Evolutionary conservation across 2,113 vertebrate genomes (phyloP).

Genomic region (Trematomus loennbergii): DNA sequence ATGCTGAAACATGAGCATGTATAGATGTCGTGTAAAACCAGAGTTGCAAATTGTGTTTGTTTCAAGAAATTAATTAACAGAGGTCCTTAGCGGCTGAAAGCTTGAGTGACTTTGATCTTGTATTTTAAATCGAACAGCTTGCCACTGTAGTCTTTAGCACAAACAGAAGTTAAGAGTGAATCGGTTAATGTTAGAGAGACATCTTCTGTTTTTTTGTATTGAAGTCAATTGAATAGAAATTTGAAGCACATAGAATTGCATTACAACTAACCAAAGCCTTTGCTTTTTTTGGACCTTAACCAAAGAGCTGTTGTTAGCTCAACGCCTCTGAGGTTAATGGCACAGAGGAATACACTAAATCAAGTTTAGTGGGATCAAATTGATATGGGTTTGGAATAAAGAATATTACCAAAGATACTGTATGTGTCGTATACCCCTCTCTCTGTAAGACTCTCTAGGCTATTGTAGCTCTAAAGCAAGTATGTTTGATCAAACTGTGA

Average conservation of each 20-base stretch:
- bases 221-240: too few species aligned
- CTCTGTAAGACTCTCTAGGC: conserved; percentile 6
- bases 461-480: conserved; percentile 14
- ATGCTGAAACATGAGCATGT: conserved; percentile 31
- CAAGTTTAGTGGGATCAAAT: too few species aligned
- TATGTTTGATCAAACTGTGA: conserved; percentile 26
- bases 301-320: neutral
- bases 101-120: neutral
- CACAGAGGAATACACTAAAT: neutral
- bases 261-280: neutral
- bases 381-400: too few species aligned
- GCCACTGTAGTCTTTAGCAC: neutral
- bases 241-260: too few species aligned
- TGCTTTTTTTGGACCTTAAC: neutral
- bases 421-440: conserved; percentile 2
- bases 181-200: neutral
- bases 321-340: neutral
- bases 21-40: conserved; percentile 27
- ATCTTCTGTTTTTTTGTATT: neutral
- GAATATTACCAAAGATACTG: neutral
- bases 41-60: conserved; percentile 44
- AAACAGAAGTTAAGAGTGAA: neutral
- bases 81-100: conserved; percentile 21
- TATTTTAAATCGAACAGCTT: neutral
- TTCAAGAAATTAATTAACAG: conserved; percentile 67